phyloP scores from a whole-genome alignment of 2,888 invertebrate species.

The Dryobota labecula region DNA sequence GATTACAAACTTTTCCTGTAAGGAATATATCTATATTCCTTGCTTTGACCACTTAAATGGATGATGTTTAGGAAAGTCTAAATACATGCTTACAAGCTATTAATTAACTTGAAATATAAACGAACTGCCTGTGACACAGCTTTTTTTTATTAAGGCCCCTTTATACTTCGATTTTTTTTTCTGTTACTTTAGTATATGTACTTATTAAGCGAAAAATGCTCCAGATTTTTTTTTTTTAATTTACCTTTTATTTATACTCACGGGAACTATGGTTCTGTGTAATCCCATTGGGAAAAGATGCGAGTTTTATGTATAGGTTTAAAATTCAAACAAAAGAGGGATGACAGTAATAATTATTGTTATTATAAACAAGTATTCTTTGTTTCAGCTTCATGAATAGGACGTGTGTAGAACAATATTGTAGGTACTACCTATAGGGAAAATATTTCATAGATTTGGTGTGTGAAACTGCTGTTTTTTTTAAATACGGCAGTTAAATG shows the following conservation, averaged over 20 bases:
- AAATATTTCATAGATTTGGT: slow-evolving; percentile 3
- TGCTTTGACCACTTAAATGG: not conserved
- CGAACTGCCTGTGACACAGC: not conserved
- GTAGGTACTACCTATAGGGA: slow-evolving; percentile 11
- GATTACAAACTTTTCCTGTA: too few species aligned
- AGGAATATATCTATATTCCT: too few species aligned
- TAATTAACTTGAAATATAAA: not conserved
- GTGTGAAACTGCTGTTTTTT: slow-evolving; percentile 3
- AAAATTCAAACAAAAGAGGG: not conserved
- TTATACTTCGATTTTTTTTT: too few species aligned
- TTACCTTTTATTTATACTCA: not conserved
- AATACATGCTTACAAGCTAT: not conserved
- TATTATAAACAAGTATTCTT: slow-evolving; percentile 23
- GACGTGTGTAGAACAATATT: slow-evolving; percentile 13
- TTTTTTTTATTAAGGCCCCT: not conserved
- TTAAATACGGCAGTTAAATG: not conserved
- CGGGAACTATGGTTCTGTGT: not conserved
- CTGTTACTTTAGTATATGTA: not conserved
- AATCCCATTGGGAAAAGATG: not conserved
- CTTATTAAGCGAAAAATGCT: not conserved
- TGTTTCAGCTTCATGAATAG: slow-evolving; percentile 51
- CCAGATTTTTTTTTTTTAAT: not conserved
- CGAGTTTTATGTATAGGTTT: not conserved
- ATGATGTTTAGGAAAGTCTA: not conserved
- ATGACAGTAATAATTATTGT: not conserved